Evolutionary conservation across 92 coral and sea anemone species (phyloP).

Genomic region (Siderastrea siderea): DNA sequence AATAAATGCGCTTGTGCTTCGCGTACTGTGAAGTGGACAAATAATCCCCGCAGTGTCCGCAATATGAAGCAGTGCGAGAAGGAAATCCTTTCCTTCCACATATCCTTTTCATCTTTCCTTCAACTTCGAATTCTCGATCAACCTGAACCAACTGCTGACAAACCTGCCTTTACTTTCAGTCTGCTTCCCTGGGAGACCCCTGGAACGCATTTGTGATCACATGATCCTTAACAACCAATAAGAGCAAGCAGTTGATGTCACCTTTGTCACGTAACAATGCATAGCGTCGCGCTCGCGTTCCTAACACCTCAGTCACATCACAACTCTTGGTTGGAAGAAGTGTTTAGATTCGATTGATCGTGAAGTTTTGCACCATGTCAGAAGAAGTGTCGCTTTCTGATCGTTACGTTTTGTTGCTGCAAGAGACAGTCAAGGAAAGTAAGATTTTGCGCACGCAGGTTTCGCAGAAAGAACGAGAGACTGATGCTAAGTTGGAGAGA

Average conservation of each 20-base stretch:
- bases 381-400: constrained; percentile 6
- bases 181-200: background rate
- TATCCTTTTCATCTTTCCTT: background rate
- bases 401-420: constrained; percentile 3
- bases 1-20: constrained; percentile 12
- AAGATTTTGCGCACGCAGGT: background rate
- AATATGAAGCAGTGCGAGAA: constrained; percentile 23
- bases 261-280: background rate
- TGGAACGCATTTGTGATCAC: background rate
- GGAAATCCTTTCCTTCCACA: constrained; percentile 30
- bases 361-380: background rate
- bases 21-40: constrained; percentile 11
- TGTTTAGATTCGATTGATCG: background rate
- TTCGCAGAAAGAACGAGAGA: constrained; percentile 3
- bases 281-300: background rate
- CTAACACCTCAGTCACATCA: background rate
- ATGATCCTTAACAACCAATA: background rate
- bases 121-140: background rate
- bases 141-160: background rate
- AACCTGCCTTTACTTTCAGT: background rate
- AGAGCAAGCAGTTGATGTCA: background rate
- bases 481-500: background rate
- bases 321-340: background rate
- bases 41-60: constrained; percentile 17
- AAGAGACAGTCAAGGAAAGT: constrained; percentile 5